These are phyloP conservation scores for Ornithoptera priamus DNA, from an alignment of 2,888 invertebrate species.

Conservation along the genomic window DNA sequence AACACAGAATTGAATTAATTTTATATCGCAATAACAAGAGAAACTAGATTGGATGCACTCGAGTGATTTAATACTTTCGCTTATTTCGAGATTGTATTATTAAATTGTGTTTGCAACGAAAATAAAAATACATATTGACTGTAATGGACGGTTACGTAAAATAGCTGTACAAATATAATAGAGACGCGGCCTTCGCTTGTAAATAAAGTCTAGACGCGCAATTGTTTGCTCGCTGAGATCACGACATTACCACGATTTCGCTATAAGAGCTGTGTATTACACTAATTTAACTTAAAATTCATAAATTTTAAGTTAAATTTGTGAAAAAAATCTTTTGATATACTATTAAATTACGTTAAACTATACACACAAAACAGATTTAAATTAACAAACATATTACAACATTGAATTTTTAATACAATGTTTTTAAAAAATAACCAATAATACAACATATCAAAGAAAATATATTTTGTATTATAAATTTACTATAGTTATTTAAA, in stretches of 20 bases:
- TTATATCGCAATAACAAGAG: slow-evolving; percentile 16
- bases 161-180: slow-evolving; percentile 29
- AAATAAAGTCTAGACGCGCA: slow-evolving; percentile 41
- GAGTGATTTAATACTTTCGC: slow-evolving; percentile 68
- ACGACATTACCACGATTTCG: slow-evolving; percentile 16
- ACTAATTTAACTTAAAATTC: not conserved
- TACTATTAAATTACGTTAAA: not conserved
- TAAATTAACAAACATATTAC: not conserved
- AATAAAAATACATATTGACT: slow-evolving; percentile 18
- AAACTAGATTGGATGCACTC: slow-evolving; percentile 60
- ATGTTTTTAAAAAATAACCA: too few relatives aligned
- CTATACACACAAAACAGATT: not conserved
- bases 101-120: slow-evolving; percentile 25
- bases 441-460: too few relatives aligned
- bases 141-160: slow-evolving; percentile 31
- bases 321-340: not conserved
- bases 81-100: slow-evolving; percentile 37
- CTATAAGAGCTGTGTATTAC: not conserved
- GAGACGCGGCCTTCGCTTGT: slow-evolving; percentile 43
- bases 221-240: slow-evolving; percentile 43
- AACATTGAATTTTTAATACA: too few relatives aligned
- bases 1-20: slow-evolving; percentile 32
- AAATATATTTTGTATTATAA: too few relatives aligned
- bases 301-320: not conserved
- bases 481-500: not conserved